These are phyloP conservation scores for Tamias sibiricus DNA, from an alignment of 2,113 vertebrate genomes.

Conservation along the genomic window DNA sequence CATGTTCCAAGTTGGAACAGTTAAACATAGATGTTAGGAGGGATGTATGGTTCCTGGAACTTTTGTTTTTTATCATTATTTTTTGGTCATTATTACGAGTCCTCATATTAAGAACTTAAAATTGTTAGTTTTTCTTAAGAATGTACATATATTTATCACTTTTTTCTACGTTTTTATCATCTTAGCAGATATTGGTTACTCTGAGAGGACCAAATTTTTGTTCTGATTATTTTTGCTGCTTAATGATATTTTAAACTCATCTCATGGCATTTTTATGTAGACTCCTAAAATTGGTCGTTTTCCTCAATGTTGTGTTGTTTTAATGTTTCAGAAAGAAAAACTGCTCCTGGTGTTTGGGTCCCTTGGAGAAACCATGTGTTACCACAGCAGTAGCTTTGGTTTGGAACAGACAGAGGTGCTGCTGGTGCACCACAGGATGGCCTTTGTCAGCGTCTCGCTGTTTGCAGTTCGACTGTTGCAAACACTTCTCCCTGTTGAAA, in stretches of 20 bases:
- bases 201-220: background rate
- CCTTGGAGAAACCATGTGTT: conserved; percentile 91
- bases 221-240: conserved; percentile 27
- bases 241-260: background rate
- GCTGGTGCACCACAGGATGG: conserved; percentile 91
- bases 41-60: background rate
- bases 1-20: background rate
- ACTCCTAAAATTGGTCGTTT: background rate
- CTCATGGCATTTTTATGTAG: background rate
- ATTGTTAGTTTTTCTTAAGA: background rate
- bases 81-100: conserved; percentile 15
- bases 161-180: background rate
- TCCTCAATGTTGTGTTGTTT: conserved; percentile 4
- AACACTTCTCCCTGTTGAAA: conserved; percentile 94
- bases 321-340: conserved; percentile 90
- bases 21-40: background rate
- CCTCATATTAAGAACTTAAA: background rate
- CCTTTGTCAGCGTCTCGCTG: conserved; percentile 90
- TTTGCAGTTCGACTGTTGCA: conserved; percentile 93
- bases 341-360: conserved; percentile 89
- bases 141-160: background rate
- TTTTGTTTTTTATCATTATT: conserved; percentile 12
- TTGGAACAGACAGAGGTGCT: conserved; percentile 85
- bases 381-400: conserved; percentile 87
- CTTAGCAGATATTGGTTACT: background rate